phyloP scores from a whole-genome alignment of 2,113 vertebrate species.

The Chitala chitala region DNA sequence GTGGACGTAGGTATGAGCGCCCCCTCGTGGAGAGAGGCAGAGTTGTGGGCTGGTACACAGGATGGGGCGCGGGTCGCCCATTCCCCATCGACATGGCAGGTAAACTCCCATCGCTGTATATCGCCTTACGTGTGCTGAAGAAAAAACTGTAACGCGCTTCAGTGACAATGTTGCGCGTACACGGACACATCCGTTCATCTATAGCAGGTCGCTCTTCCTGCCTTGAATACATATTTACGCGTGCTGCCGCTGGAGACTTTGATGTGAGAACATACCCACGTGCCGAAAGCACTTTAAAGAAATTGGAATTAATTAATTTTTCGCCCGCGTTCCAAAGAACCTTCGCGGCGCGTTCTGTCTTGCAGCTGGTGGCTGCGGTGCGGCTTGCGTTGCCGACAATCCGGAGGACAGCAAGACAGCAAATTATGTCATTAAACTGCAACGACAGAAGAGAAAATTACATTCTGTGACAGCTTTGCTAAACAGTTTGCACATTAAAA shows the following conservation, averaged over 20 bases:
- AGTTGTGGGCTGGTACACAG: conserved; percentile 77
- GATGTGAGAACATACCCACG: neutral
- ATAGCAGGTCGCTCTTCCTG: too few relatives aligned
- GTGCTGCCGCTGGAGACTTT: neutral
- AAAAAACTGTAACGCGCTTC: neutral
- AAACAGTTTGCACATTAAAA: neutral
- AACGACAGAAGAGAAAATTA: neutral
- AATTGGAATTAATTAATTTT: neutral
- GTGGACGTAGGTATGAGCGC: conserved; percentile 72
- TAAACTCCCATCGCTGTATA: conserved; percentile 35
- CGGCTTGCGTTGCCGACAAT: neutral
- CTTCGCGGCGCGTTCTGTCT: neutral
- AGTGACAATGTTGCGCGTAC: too few relatives aligned
- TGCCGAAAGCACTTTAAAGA: neutral
- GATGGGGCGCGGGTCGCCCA: conserved; percentile 73
- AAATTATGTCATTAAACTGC: neutral
- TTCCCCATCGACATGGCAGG: conserved; percentile 81
- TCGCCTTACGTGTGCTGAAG: neutral
- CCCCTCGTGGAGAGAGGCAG: conserved; percentile 70
- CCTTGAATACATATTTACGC: neutral
- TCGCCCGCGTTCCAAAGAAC: neutral
- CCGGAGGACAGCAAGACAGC: neutral
- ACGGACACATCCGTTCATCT: too few relatives aligned
- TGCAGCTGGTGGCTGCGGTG: neutral
- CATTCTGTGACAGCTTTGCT: conserved; percentile 22